A percentile compares a stretch with the other conserved stretches of the same genome.
These are phyloP conservation scores for Agonopterix alstromeriana DNA, from an alignment of 2,888 invertebrate genomes.

Conservation along the genomic window DNA sequence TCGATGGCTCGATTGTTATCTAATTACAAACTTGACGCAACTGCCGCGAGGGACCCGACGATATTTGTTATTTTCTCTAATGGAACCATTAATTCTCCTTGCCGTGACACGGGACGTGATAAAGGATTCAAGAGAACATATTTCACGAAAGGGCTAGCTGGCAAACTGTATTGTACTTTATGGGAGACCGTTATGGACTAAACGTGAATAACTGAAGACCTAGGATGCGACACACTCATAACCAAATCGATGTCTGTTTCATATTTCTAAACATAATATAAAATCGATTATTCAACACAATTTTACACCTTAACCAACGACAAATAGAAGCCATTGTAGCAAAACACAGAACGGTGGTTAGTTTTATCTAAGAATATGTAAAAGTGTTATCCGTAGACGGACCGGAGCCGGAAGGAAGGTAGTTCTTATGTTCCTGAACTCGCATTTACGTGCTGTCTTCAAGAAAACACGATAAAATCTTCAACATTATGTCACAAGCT, in stretches of 20 bases:
- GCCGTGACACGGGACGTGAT: slow-evolving; percentile 31
- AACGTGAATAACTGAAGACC: neutral
- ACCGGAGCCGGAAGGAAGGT: slow-evolving; percentile 34
- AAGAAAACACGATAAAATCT: neutral
- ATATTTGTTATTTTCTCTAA: slow-evolving; percentile 48
- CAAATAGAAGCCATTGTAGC: too few relatives aligned
- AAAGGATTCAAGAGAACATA: slow-evolving; percentile 15
- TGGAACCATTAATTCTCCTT: slow-evolving; percentile 46
- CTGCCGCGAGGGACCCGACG: slow-evolving; percentile 50
- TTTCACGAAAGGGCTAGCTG: slow-evolving; percentile 8
- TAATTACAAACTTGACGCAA: slow-evolving; percentile 63
- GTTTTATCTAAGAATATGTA: neutral
- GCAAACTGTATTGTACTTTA: too few relatives aligned
- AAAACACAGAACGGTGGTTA: too few relatives aligned
- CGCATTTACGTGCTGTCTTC: slow-evolving; percentile 1
- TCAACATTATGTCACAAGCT: neutral
- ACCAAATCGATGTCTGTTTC: neutral
- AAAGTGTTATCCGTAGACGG: slow-evolving; percentile 2
- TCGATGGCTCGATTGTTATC: slow-evolving; percentile 57
- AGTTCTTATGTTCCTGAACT: slow-evolving; percentile 36
- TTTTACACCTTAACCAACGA: too few relatives aligned
- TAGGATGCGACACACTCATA: neutral
- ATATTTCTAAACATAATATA: too few relatives aligned
- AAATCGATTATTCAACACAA: too few relatives aligned
- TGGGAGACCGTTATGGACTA: too few relatives aligned